A percentile compares a stretch with the other conserved stretches of the same genome.
Evolutionary conservation across 2,113 vertebrate genomes (phyloP).

Genomic region (Prunella himalayana): DNA sequence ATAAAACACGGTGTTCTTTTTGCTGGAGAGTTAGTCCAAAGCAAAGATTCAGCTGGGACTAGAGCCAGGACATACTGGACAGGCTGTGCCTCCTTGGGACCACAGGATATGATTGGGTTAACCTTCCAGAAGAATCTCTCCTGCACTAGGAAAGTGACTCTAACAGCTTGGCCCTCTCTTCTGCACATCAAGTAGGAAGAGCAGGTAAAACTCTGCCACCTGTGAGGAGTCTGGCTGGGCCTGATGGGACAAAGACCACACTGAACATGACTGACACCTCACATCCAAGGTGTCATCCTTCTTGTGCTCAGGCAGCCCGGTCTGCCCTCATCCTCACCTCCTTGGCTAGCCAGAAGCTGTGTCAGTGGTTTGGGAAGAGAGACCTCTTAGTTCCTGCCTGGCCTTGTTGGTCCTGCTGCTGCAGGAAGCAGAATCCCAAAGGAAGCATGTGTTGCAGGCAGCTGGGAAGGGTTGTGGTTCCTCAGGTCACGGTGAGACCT

Average conservation of each 20-base stretch:
- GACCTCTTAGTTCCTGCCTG: neutral
- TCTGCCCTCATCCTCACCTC: neutral
- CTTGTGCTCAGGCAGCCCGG: neutral
- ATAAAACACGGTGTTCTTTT: neutral
- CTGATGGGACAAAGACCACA: neutral
- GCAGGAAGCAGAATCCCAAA: neutral
- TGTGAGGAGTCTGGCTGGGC: neutral
- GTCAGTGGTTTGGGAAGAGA: neutral
- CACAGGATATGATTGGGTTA: neutral
- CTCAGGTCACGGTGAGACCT: neutral
- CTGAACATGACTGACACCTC: neutral
- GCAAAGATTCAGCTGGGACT: neutral
- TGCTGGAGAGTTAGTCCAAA: neutral
- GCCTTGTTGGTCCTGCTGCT: neutral
- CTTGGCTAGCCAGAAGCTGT: neutral
- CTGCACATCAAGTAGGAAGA: rapidly evolving
- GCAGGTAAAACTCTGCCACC: neutral
- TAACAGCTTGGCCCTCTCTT: neutral
- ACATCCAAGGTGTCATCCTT: neutral
- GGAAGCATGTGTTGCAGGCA: neutral
- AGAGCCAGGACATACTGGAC: neutral
- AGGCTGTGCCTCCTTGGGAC: neutral
- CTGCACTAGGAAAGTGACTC: neutral
- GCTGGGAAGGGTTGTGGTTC: neutral
- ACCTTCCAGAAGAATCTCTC: neutral